Evolutionary conservation across 2,888 invertebrate genomes (phyloP), one percentile per base, ranked within the genome.

Genomic region (Thera britannica): DNA sequence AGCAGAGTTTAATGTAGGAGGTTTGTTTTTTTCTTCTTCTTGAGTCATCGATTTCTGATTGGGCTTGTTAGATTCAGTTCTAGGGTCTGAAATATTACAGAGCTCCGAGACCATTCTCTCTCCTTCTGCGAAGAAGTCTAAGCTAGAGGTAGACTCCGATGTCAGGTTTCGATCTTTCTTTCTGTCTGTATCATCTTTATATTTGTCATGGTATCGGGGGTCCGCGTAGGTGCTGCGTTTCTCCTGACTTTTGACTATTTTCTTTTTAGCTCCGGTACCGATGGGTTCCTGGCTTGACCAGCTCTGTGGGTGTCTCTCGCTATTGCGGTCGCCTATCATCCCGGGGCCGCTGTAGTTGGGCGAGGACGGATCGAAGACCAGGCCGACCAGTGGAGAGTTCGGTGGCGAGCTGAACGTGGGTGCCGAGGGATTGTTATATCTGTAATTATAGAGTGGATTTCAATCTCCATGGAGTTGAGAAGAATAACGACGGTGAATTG

Each of bases 31-130:
- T 51, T 92, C 91, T n/a, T 90, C 91, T 2, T 91, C 92, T 73
- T 83, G 84, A 75, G 79, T 87, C 55, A 66, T 76, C 49, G 71
- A 69, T 77, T 88, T 89, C 64, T 82, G 81, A 76, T 82, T 86
- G 72, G 81, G 81, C 75, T 81, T 83, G 72, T 78, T 85, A n/a
- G 77, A 71, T 56, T 91, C 89, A 49, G 79, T 75, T 75, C 87
- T 84, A 8, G 84, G 74, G 73, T 92, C 93, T 5, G 94, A 81
- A 74, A 94, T 94, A 72, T 94, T 95, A 81, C 95, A 95, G 4
- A 95, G 87, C 75, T 95, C 95, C 0, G 95, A 95, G 0, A 95
- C 95, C 95, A 95, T 95, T 77, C 94, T 89, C 74, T 95, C 95
- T 44, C 95, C 95, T 81, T 95, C 95, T 59, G 92, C 94, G 52